Conservation (phyloP, 2,888 invertebrate species). For the Oxycera nigricornis region DNA sequence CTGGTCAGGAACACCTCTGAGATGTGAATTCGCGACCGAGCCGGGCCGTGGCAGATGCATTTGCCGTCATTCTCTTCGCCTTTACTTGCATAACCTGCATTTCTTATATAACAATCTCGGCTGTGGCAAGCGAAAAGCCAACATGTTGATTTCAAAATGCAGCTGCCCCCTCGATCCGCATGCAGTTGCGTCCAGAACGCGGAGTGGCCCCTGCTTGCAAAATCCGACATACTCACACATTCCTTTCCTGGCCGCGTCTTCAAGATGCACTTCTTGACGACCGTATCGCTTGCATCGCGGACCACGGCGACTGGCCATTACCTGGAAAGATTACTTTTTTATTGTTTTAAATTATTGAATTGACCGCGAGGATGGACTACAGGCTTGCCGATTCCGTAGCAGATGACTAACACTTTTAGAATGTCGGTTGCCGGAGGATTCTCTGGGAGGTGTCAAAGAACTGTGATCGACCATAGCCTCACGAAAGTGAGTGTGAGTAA, state of each 20-base stretch:
- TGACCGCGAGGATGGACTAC: background rate
- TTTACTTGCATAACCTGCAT: slow-evolving; percentile 34
- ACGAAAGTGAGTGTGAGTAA: too few species aligned
- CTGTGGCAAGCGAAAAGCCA: background rate
- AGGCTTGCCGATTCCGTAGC: slow-evolving; percentile 13
- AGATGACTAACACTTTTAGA: background rate
- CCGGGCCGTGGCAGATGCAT: background rate
- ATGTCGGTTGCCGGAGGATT: background rate
- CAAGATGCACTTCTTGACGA: slow-evolving; percentile 28
- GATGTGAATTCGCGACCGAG: background rate
- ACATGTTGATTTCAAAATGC: background rate
- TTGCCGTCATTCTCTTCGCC: slow-evolving; percentile 17
- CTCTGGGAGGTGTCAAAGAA: background rate
- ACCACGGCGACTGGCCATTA: slow-evolving; percentile 25
- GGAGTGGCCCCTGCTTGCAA: slow-evolving; percentile 14
- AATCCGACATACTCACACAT: slow-evolving; percentile 36
- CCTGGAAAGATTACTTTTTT: slow-evolving; percentile 35
- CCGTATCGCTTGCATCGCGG: slow-evolving; percentile 9
- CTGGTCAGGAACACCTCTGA: slow-evolving; percentile 2
- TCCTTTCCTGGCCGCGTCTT: background rate
- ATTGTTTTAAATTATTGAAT: slow-evolving; percentile 38
- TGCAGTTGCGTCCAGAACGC: background rate
- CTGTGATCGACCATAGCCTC: too few species aligned
- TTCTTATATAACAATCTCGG: slow-evolving; percentile 36
- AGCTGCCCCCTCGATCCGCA: background rate